phyloP scores from a whole-genome alignment of 2,888 invertebrate genomes.

The Polydrusus cervinus region DNA sequence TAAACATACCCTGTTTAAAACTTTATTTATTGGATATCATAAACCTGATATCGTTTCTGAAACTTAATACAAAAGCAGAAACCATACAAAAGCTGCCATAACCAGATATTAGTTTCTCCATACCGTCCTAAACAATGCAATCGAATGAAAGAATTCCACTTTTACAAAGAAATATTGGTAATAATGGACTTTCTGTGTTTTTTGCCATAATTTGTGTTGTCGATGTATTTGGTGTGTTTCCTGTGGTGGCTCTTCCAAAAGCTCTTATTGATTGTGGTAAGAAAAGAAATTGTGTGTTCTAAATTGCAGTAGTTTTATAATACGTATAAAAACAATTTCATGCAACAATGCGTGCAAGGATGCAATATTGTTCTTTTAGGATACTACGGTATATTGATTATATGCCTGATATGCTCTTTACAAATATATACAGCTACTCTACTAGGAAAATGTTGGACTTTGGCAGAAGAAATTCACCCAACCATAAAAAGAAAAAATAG shows the following conservation, averaged over 20 bases:
- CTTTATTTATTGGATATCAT: background rate
- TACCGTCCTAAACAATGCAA: constrained; percentile 34
- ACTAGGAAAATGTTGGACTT: constrained; percentile 87
- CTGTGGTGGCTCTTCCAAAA: constrained; percentile 84
- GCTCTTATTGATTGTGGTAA: constrained; percentile 85
- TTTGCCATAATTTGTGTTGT: constrained; percentile 85
- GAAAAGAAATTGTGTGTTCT: constrained; percentile 46
- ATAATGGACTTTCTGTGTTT: constrained; percentile 76
- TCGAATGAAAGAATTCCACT: constrained; percentile 39
- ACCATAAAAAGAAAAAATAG: constrained; percentile 73
- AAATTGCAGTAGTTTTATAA: no score
- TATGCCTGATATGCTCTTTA: constrained; percentile 78
- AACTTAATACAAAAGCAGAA: background rate
- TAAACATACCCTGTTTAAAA: background rate
- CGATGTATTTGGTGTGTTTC: constrained; percentile 89
- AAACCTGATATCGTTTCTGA: background rate
- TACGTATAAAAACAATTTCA: no score
- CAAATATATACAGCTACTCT: constrained; percentile 89
- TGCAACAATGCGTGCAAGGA: no score
- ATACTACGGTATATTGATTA: constrained; percentile 81
- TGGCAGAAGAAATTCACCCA: constrained; percentile 83
- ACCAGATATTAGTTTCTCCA: background rate
- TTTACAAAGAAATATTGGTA: constrained; percentile 23
- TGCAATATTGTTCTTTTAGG: constrained; percentile 70
- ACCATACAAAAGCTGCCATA: background rate